Evolutionary conservation across 37 sponge, comb jelly and placozoan genomes (phyloP), one percentile per base, ranked within the genome.

Genomic region (Halisarca cf. caerulea): DNA sequence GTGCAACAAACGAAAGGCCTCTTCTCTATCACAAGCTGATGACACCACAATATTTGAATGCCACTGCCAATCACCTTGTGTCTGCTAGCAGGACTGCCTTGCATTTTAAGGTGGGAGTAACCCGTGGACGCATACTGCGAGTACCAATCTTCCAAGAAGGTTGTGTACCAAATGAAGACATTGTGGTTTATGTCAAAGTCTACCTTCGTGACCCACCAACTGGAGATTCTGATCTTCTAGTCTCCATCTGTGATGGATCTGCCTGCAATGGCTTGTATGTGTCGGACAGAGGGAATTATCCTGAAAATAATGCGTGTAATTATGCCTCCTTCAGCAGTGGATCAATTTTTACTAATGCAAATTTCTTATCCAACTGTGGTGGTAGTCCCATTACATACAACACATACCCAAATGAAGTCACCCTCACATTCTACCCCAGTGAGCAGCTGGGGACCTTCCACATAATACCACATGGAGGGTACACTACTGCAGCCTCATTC

Each of bases 281-380:
- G 38, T 86, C 89, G 28, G 66, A 40, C 24, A 58, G n/a, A 20
- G 89, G 89, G 61, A 81, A 92, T 54, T 88, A 58, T 83, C 82
- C 82, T 27, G 34, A 43, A 79, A 32, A 34, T 4, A 7, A 6
- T 40, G 45, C 77, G 3, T 74, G 77, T 24, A 4, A 74, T 1
- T 74, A 44, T 41, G 24, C 2, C 1, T 3, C 25, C 43, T 15
- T 74, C 25, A 74, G 18, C 21, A 40, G 45, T 43, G 77, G 77
- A 41, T 1, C 24, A 2, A 21, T 41, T 44, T 1, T 5, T 3
- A 74, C 77, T 18, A 43, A 8, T 71, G 5, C 41, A 17, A 11
- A 74, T 40, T 4, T 4, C 42, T 21, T 0, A 2, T 17, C 21
- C 40, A 41, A 8, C 42, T 74, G 77, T 41, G 77, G 77, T 44